phyloP scores from a whole-genome alignment of 1,140 invertebrate genomes.

The Theocolax elegans region DNA sequence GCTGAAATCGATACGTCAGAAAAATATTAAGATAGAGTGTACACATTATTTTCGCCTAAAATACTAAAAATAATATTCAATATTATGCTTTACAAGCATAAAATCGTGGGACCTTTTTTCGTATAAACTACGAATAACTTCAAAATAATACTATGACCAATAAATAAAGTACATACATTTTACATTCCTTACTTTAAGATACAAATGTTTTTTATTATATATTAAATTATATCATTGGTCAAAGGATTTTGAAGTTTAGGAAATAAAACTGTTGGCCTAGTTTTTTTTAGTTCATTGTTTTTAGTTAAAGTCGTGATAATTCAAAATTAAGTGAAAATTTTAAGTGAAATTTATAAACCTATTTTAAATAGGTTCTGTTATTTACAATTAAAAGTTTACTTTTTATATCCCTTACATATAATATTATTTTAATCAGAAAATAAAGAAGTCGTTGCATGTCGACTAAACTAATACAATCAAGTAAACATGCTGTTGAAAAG shows the following conservation, averaged over 20 bases:
- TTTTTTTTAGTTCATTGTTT: slow-evolving; percentile 52
- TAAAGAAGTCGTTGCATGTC: neutral
- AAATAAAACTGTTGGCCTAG: slow-evolving; percentile 53
- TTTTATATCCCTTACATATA: slow-evolving; percentile 42
- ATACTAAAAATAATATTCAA: no score
- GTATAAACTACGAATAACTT: slow-evolving; percentile 43
- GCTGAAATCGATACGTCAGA: no score
- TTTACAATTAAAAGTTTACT: slow-evolving; percentile 56
- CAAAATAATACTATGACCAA: slow-evolving; percentile 16
- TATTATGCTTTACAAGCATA: no score
- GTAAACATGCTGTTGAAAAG: neutral
- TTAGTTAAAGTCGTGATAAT: slow-evolving; percentile 47
- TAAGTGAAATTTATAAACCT: slow-evolving; percentile 55
- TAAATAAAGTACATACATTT: slow-evolving; percentile 5
- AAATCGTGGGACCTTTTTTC: slow-evolving; percentile 56
- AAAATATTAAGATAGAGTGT: no score
- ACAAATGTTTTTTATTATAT: slow-evolving; percentile 2
- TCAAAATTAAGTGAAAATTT: slow-evolving; percentile 46
- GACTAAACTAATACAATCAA: neutral
- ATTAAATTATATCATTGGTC: neutral
- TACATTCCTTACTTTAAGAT: slow-evolving; percentile 16
- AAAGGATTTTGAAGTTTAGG: slow-evolving; percentile 47
- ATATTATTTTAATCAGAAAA: neutral
- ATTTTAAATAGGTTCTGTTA: slow-evolving; percentile 58
- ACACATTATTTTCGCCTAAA: no score